A percentile compares a stretch with the other conserved stretches of the same genome.
Evolutionary conservation across 1,140 invertebrate genomes (phyloP).

Genomic region (Cydia splendana): DNA sequence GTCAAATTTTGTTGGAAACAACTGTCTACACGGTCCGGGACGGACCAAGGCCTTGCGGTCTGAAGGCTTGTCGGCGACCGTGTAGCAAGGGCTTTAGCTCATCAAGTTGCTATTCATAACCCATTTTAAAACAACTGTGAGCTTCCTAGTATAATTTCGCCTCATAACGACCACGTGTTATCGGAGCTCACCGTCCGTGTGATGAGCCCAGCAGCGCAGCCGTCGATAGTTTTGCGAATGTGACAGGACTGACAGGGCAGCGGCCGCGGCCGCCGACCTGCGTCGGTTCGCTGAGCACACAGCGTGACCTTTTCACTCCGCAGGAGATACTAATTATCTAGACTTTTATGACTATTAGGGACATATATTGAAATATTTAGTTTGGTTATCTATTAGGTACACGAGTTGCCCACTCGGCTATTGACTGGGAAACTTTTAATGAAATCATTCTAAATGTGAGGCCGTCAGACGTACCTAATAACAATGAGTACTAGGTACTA

Average conservation of each 20-base stretch:
- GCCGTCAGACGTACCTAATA: too few species aligned
- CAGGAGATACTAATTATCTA: slow-evolving; percentile 12
- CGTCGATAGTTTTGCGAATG: neutral
- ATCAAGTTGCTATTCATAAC: neutral
- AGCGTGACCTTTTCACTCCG: neutral
- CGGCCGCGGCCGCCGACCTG: neutral
- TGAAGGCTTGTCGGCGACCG: too few species aligned
- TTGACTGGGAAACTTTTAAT: neutral
- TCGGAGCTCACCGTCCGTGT: too few species aligned
- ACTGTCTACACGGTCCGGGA: too few species aligned
- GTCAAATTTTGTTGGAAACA: too few species aligned
- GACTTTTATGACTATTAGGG: neutral
- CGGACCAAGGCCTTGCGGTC: too few species aligned
- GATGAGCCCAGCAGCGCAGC: too few species aligned
- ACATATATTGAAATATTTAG: too few species aligned
- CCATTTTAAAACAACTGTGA: neutral
- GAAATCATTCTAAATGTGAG: too few species aligned
- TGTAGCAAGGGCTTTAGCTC: too few species aligned
- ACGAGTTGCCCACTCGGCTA: neutral
- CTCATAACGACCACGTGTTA: neutral
- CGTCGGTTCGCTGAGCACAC: neutral
- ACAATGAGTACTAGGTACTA: too few species aligned
- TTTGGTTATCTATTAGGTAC: neutral
- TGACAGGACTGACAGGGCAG: neutral
- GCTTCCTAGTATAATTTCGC: neutral